Evolutionary conservation across 2,113 vertebrate species (phyloP), one percentile per base, ranked within the genome.

Genomic region (Zootoca vivipara): DNA sequence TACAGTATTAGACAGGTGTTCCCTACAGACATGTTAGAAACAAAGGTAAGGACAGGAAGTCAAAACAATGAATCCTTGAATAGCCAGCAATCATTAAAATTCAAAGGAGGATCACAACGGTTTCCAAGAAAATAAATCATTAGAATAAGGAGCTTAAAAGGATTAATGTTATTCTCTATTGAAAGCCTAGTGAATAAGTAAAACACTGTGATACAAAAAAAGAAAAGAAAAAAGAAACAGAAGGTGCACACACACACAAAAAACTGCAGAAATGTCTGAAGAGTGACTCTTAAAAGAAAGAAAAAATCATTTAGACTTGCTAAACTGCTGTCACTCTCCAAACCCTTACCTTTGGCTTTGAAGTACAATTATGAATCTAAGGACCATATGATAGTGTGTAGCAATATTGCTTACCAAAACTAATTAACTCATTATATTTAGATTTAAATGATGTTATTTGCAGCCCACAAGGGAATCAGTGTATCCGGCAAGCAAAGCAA

Each of bases 61-160:
- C 98, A 98, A 98, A 98, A 98, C 97, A 97, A 98, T 97, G 97
- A 98, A 98, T 98, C 97, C 95, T 95, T 97, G 97, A 98, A 97
- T 96, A 98, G 97, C 95, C 96, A 96, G 96, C 91, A 94, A 97
- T 98, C 97, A 97, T 98, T 98, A 98, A 98, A 97, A 98, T 98
- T 98, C 98, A 98, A 97, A 98, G 96, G 94, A 97, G 95, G 97
- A 98, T 98, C 97, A 98, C 98, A 97, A 97, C 82, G 95, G 95
- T 97, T 97, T 97, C 97, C 96, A 97, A 96, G 97, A 98, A 98
- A 98, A 98, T 98, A 98, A 98, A 98, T 98, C 98, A 98, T 98
- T 98, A 98, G 97, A 97, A 98, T 97, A 97, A 98, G 97, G 96
- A 97, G 97, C 97, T 98, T 98, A 98, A 97, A 97, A 97, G 97